These are phyloP conservation scores for Tupaia tana DNA, from an alignment of 2,113 vertebrate genomes.

Conservation along the genomic window DNA sequence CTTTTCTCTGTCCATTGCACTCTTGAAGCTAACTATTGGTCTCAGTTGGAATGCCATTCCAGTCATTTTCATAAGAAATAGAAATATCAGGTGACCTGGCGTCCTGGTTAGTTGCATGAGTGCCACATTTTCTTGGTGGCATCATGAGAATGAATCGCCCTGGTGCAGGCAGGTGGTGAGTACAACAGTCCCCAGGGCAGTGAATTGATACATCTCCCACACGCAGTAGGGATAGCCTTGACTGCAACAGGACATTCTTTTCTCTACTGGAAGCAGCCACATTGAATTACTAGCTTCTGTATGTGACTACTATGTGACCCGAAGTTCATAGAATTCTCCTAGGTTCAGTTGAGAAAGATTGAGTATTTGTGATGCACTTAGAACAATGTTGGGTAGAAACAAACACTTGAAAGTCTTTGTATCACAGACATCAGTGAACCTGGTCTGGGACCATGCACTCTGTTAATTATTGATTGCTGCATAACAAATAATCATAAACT, in stretches of 20 bases:
- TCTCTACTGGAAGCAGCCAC: accelerated
- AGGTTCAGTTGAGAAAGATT: no score
- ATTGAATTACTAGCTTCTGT: neutral
- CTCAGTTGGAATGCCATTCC: accelerated
- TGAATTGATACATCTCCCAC: accelerated
- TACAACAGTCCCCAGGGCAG: accelerated
- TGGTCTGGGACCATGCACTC: accelerated
- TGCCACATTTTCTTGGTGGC: neutral
- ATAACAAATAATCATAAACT: neutral
- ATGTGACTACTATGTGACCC: neutral
- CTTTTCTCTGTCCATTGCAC: neutral
- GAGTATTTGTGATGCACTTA: no score
- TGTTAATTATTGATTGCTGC: neutral
- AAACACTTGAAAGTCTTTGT: no score
- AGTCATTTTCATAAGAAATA: accelerated
- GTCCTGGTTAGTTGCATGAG: accelerated
- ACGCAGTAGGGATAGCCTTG: accelerated
- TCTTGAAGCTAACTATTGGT: accelerated
- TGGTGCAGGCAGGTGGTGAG: neutral
- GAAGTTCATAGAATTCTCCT: accelerated
- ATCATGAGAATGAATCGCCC: accelerated
- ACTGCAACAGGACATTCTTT: accelerated
- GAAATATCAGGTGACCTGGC: accelerated
- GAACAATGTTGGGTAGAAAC: accelerated
- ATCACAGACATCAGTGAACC: accelerated